Conservation (phyloP, 1,140 invertebrate genomes). For the Trachelipus rathkii region DNA sequence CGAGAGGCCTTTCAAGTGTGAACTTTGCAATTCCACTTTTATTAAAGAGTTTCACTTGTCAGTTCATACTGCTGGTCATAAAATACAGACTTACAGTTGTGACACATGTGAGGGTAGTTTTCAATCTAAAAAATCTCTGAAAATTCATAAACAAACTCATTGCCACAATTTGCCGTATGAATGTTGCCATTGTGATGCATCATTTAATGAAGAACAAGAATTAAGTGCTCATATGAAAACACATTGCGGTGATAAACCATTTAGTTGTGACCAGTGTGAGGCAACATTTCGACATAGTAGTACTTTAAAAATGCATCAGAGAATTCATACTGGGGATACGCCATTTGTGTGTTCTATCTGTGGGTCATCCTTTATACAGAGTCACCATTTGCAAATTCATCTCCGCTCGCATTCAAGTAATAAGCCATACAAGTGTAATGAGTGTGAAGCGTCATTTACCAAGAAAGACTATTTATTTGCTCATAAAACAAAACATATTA, state of each 20-base stretch:
- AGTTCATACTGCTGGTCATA: neutral
- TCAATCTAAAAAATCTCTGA: neutral
- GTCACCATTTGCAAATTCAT: conserved; percentile 53
- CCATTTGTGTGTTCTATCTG: conserved; percentile 83
- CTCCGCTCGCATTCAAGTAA: conserved; percentile 54
- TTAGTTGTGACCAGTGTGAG: conserved; percentile 52
- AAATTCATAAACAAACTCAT: neutral
- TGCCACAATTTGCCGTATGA: neutral
- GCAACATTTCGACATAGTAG: conserved; percentile 60
- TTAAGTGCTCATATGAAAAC: conserved; percentile 45
- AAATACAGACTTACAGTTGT: neutral
- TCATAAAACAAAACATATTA: neutral
- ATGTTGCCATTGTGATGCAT: neutral
- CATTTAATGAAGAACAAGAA: neutral
- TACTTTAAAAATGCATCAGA: conserved; percentile 78
- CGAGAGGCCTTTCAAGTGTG: neutral
- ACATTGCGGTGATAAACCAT: conserved; percentile 55
- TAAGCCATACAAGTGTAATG: conserved; percentile 55
- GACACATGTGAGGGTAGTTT: neutral
- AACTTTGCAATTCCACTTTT: neutral
- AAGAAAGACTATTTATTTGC: neutral
- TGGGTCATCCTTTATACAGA: conserved; percentile 82
- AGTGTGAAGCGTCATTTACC: conserved; percentile 49
- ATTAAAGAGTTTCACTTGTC: conserved; percentile 1
- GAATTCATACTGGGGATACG: conserved; percentile 70